Conservation (phyloP, 2,797 vertebrate species). For the Loris lydekkerianus region DNA sequence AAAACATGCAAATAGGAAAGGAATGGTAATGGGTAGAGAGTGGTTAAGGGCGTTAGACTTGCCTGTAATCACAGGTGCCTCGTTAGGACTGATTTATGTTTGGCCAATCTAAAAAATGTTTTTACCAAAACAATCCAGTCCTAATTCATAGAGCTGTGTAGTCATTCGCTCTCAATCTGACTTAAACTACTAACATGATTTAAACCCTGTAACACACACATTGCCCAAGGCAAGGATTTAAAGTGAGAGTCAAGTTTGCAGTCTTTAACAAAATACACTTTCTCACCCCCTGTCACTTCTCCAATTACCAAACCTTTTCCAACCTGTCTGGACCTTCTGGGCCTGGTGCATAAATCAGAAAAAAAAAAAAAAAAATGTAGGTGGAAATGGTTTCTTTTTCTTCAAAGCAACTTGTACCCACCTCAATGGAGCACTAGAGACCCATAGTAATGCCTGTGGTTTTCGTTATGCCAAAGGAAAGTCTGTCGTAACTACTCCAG, state of each 20-base stretch:
- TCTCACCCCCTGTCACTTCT: conserved; percentile 86
- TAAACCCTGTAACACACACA: conserved; percentile 86
- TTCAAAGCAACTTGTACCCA: conserved; percentile 84
- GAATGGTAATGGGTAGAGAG: conserved; percentile 66
- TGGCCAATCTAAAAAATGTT: conserved; percentile 89
- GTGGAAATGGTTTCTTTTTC: conserved; percentile 88
- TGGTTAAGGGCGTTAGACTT: conserved; percentile 72
- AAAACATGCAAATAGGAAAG: conserved; percentile 56
- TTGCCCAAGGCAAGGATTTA: conserved; percentile 88
- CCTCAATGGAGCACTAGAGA: conserved; percentile 79
- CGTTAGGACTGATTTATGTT: conserved; percentile 88
- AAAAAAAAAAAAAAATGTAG: conserved; percentile 83
- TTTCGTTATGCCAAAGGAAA: conserved; percentile 83
- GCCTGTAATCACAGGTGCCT: conserved; percentile 82
- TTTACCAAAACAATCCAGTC: conserved; percentile 84
- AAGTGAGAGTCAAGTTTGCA: conserved; percentile 86
- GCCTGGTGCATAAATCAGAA: conserved; percentile 92
- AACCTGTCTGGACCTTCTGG: conserved; percentile 88
- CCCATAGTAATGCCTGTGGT: conserved; percentile 81
- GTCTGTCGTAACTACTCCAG: not conserved
- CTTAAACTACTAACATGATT: conserved; percentile 87
- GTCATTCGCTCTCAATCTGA: conserved; percentile 86
- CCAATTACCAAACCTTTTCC: conserved; percentile 91
- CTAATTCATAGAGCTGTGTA: conserved; percentile 83
- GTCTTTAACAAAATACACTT: conserved; percentile 80